Percentiles rank a stretch among this genome's conserved stretches.
These are phyloP conservation scores for Heliconius sara DNA, from an alignment of 2,888 invertebrate genomes.

Conservation along the genomic window DNA sequence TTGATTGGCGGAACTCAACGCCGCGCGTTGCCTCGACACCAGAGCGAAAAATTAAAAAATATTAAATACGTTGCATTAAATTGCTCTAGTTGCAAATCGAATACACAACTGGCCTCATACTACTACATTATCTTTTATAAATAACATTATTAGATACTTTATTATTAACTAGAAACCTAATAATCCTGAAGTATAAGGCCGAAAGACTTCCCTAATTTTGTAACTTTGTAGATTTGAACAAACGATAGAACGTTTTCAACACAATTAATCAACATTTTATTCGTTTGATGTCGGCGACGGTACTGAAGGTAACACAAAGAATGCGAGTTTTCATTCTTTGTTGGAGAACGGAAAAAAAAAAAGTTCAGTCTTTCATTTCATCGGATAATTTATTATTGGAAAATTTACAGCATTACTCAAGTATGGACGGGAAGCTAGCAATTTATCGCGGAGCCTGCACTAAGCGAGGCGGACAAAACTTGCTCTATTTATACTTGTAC, in stretches of 20 bases:
- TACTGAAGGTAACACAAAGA: constrained; percentile 7
- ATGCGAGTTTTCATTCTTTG: background rate
- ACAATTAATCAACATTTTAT: constrained; percentile 33
- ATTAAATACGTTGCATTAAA: no score
- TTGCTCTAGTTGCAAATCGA: no score
- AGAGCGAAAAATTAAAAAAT: no score
- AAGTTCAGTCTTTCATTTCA: background rate
- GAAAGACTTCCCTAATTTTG: background rate
- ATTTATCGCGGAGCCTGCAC: constrained; percentile 24
- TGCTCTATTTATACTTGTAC: constrained; percentile 30
- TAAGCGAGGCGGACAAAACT: constrained; percentile 13
- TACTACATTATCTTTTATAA: background rate
- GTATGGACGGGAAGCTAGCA: constrained; percentile 18
- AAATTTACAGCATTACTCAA: constrained; percentile 26
- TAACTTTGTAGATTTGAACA: constrained; percentile 29
- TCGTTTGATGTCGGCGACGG: constrained; percentile 26
- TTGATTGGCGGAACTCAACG: no score
- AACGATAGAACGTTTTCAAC: constrained; percentile 27
- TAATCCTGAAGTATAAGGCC: background rate
- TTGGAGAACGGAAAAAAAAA: background rate
- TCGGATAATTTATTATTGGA: constrained; percentile 8
- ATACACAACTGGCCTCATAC: no score
- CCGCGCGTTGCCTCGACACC: no score
- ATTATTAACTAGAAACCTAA: background rate
- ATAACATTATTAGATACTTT: background rate